Base-by-base conservation (phyloP, 2,888 invertebrate genomes). In the Macrophya alboannulata region DNA sequence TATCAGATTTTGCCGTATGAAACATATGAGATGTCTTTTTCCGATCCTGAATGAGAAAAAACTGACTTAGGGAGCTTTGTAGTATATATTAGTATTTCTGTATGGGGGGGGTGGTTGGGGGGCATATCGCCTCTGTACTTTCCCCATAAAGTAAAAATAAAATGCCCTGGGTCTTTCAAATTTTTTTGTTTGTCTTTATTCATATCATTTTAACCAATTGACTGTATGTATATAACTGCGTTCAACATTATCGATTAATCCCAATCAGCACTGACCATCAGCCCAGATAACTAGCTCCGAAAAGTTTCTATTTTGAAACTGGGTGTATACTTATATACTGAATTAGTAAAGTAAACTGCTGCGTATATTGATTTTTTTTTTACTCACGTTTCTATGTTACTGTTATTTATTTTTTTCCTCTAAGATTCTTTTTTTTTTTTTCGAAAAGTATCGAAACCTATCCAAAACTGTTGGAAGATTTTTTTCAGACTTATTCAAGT, bases 251-350 rank as follows among this genome's bases (percentile, higher is more conserved):
- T 68, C 68, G 68, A 68, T 68, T 68, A 68, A 21, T 31, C 8
- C 31, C 31, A 68, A 68, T 68, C 68, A 68, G 68, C 68, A 68
- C 31, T 37, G 68, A 31, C 68, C 68, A 68, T 68, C 68, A 68
- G 68, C 68, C 25, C 68, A 12, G 68, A 31, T 68, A 68, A 68
- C 68, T 37, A 25, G 68, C 15, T 31, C 68, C 3, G 12, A 68
- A 12, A 37, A 68, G 25, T 68, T 12, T 68, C 68, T 37, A 68
- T 68, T 68, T 68, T 68, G 68, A 17, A 68, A 25, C 68, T 5
- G 12, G 31, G 25, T 68, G 25, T 68, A 37, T 31, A 31, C 31
- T n/a, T n/a, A n/a, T n/a, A 31, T 68, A 17, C 31, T 25, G 12
- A 31, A 68, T 68, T 31, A 31, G 68, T 31, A 15, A 21, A 31